A percentile compares a stretch with the other conserved stretches of the same genome.
Evolutionary conservation across 2,113 vertebrate genomes (phyloP).

Genomic region (Chrysemys picta): DNA sequence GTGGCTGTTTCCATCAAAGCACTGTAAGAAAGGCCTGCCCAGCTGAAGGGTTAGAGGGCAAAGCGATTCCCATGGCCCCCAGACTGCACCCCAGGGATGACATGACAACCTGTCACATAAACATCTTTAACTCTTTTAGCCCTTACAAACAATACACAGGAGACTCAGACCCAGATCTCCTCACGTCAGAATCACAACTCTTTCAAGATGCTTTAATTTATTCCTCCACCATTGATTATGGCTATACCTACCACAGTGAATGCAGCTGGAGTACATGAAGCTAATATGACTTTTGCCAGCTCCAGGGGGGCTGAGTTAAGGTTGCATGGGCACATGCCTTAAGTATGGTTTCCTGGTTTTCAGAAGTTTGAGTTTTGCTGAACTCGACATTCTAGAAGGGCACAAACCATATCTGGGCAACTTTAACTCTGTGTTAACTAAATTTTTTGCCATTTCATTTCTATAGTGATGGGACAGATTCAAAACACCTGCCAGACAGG

Average conservation of each 20-base stretch:
- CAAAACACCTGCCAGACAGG: not conserved
- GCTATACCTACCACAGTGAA: not conserved
- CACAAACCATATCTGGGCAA: no score
- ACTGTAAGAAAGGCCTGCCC: no score
- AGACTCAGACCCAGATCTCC: not conserved
- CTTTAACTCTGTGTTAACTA: no score
- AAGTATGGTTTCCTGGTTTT: no score
- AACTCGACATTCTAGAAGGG: no score
- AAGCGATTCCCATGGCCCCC: no score
- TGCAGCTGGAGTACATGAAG: not conserved
- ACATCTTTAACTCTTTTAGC: not conserved
- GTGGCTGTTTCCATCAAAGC: no score
- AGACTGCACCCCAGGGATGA: no score
- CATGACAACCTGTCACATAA: not conserved
- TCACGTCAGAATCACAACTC: not conserved
- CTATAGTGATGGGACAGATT: accelerated
- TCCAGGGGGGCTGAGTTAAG: no score
- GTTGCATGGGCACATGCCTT: no score
- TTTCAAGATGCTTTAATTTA: not conserved
- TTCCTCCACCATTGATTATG: not conserved
- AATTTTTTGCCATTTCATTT: not conserved
- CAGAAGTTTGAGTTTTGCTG: no score
- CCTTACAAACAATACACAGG: not conserved
- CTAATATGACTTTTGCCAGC: not conserved
- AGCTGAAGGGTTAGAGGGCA: no score